Conservation (phyloP, 2,888 invertebrate species). For the Tetranychus piercei region DNA sequence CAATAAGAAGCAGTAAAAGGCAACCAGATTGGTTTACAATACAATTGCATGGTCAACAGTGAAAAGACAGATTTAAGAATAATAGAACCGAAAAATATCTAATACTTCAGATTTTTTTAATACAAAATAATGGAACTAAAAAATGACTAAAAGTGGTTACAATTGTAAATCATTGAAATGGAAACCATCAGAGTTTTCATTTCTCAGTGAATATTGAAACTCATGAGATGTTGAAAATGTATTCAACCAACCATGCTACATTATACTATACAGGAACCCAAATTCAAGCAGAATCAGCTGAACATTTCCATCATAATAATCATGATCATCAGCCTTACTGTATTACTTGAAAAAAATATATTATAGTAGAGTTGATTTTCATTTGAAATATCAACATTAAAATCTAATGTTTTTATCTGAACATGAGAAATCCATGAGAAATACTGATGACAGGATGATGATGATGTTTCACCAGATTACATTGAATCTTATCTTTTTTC, state of each 20-base stretch:
- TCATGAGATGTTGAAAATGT: background rate
- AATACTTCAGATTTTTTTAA: background rate
- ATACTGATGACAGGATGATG: too few relatives aligned
- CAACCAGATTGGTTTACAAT: background rate
- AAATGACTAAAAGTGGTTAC: background rate
- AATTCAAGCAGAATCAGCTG: background rate
- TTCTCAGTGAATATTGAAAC: background rate
- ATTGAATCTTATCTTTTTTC: too few relatives aligned
- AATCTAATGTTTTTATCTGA: too few relatives aligned
- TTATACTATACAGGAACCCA: background rate
- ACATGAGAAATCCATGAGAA: too few relatives aligned
- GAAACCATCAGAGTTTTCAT: background rate
- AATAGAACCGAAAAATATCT: background rate
- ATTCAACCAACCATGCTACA: background rate
- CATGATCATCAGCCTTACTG: background rate
- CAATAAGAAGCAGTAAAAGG: background rate
- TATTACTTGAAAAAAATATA: background rate
- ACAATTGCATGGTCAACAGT: too few relatives aligned
- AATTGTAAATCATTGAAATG: background rate
- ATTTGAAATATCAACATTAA: too few relatives aligned
- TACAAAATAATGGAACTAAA: background rate
- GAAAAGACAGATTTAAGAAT: too few relatives aligned
- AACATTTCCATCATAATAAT: background rate
- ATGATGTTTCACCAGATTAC: too few relatives aligned
- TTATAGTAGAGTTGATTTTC: background rate